Conservation (phyloP, 2,888 invertebrate genomes). For the Neria commutata region DNA sequence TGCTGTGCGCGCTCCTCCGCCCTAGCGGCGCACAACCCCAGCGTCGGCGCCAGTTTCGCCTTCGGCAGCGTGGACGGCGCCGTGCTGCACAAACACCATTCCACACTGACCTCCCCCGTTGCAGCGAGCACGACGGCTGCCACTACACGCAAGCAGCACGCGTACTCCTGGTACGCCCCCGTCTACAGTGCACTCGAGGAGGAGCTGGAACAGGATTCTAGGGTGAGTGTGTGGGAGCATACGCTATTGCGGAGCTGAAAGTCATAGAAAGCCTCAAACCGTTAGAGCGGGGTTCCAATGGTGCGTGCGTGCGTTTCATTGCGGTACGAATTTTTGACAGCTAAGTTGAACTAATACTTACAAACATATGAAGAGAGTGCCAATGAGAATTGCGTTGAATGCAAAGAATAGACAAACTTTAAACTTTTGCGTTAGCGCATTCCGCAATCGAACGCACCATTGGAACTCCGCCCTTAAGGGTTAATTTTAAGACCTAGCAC, state of each 20-base stretch:
- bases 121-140: slow-evolving; percentile 44
- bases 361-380: no score
- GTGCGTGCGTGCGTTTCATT: no score
- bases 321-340: no score
- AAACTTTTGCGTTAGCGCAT: no score
- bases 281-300: no score
- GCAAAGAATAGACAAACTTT: no score
- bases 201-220: slow-evolving; percentile 62
- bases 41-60: slow-evolving; percentile 10
- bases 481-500: no score
- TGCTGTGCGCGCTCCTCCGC: slow-evolving; percentile 26
- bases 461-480: no score
- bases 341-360: no score
- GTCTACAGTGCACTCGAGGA: slow-evolving; percentile 62
- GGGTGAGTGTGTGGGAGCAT: slow-evolving; percentile 45
- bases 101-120: slow-evolving; percentile 33
- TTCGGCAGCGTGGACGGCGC: slow-evolving; percentile 33
- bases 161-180: slow-evolving; percentile 63
- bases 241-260: neutral
- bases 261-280: neutral
- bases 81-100: slow-evolving; percentile 46
- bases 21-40: slow-evolving; percentile 10
- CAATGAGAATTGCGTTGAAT: no score
- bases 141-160: slow-evolving; percentile 57
- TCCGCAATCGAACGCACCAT: no score